These are phyloP conservation scores for Silurus aristotelis DNA, from an alignment of 2,797 vertebrate species.

Conservation along the genomic window DNA sequence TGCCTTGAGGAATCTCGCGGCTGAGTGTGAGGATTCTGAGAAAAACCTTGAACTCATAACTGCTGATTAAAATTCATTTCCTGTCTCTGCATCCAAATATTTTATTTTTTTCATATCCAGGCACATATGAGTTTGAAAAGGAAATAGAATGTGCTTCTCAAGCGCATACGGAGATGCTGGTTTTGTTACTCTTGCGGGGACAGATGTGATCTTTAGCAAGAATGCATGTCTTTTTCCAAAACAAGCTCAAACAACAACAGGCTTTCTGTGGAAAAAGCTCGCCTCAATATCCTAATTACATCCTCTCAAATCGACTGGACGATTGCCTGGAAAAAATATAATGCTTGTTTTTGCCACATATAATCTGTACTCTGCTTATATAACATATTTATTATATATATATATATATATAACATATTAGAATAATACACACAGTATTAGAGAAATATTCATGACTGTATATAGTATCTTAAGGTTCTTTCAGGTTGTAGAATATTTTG, in stretches of 20 bases:
- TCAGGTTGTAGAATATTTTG: not conserved
- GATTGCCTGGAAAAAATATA: not conserved
- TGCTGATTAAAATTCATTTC: constrained; percentile 38
- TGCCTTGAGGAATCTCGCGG: constrained; percentile 35
- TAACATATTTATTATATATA: too few species aligned
- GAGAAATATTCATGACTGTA: not conserved
- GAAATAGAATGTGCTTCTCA: constrained; percentile 16
- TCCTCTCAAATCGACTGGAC: not conserved
- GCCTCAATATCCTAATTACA: not conserved
- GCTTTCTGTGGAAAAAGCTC: not conserved
- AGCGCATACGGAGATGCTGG: not conserved
- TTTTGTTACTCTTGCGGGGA: not conserved
- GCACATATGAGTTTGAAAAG: constrained; percentile 8
- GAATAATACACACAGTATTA: too few species aligned
- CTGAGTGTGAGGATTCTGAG: constrained; percentile 19
- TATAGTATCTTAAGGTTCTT: not conserved
- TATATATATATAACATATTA: too few species aligned
- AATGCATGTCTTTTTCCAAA: not conserved
- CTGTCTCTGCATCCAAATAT: not conserved
- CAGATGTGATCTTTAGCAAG: not conserved
- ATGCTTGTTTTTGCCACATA: not conserved
- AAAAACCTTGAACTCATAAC: constrained; percentile 37
- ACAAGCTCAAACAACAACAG: not conserved
- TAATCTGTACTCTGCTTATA: not conserved
- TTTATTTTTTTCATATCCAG: not conserved